phyloP scores from a whole-genome alignment of 2,797 vertebrate species.

The Crenichthys baileyi region DNA sequence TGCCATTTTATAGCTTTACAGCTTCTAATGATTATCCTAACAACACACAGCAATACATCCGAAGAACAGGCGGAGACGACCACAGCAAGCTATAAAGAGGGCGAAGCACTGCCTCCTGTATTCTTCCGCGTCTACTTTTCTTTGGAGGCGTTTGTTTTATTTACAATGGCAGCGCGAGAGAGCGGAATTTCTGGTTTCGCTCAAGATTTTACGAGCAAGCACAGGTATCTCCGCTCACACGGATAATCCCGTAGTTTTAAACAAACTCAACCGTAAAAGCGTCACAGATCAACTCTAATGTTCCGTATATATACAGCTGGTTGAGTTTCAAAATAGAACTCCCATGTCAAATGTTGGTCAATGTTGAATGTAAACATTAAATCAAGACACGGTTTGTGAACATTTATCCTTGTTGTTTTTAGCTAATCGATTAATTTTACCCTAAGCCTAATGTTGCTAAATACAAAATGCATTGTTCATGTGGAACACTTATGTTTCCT shows the following conservation, averaged over 20 bases:
- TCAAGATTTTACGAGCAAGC: rapidly evolving
- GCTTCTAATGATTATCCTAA: rapidly evolving
- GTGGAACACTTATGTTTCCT: not conserved
- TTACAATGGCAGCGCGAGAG: rapidly evolving
- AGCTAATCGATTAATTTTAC: not conserved
- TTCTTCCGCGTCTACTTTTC: constrained; percentile 59
- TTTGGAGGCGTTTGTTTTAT: not conserved
- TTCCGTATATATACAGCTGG: not conserved
- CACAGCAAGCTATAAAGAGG: constrained; percentile 37
- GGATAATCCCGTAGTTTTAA: no score
- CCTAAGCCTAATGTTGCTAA: not conserved
- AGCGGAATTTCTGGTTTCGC: not conserved
- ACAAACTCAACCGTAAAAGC: not conserved
- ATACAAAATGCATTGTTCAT: not conserved
- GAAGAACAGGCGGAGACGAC: rapidly evolving
- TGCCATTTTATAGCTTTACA: constrained; percentile 71
- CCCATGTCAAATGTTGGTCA: constrained; percentile 52
- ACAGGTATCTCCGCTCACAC: not conserved
- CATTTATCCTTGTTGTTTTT: not conserved
- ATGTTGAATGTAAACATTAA: constrained; percentile 56
- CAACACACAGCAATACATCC: rapidly evolving
- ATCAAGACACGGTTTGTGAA: not conserved
- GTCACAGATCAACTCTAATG: not conserved
- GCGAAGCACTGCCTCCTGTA: constrained; percentile 39
- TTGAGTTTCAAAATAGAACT: not conserved